Evolutionary conservation across 2,797 vertebrate genomes (phyloP), one percentile per base, ranked within the genome.

Genomic region (Threskiornis aethiopicus): DNA sequence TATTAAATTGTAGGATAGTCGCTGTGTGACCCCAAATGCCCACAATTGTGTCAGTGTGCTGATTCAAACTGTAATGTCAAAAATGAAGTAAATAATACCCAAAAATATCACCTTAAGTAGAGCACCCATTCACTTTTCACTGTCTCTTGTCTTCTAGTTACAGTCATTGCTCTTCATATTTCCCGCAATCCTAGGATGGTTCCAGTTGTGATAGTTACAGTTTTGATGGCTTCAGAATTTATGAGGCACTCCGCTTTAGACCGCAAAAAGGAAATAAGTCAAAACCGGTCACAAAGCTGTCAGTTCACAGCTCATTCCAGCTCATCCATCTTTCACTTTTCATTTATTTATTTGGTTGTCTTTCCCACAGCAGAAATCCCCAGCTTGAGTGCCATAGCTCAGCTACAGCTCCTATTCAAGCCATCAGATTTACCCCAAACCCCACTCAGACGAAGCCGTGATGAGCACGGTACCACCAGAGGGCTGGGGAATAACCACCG

Each of bases 221-320:
- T 89, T 96, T 89, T 59, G 47, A 59, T 85, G 47, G 44, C 58
- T 91, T 90, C 41, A 57, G 87, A 83, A 89, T 94, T 93, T 83
- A 80, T 64, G 51, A 95, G 44, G 71, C 62, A 51, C 55, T 90
- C 67, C 12, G 47, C 58, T 88, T 80, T 67, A 92, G 88, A 82
- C 67, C 4, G 2, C 91, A 87, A 61, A 76, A 84, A 78, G 62
- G 83, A 93, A 90, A 1, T 67, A 55, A 89, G 70, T 89, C 67
- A 62, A 79, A 86, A 80, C 37, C 3, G 11, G 67, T 83, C 75
- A 89, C 83, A 92, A 52, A 95, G 83, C 77, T 94, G 83, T 84
- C 87, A n/a, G 80, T 88, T 90, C 83, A 81, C 80, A 93, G 85
- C 85, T 84, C 51, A 11, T 90, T 94, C 79, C 46, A 75, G 37